Conservation (phyloP, 1,140 invertebrate species). For the Olivierus martensii region DNA sequence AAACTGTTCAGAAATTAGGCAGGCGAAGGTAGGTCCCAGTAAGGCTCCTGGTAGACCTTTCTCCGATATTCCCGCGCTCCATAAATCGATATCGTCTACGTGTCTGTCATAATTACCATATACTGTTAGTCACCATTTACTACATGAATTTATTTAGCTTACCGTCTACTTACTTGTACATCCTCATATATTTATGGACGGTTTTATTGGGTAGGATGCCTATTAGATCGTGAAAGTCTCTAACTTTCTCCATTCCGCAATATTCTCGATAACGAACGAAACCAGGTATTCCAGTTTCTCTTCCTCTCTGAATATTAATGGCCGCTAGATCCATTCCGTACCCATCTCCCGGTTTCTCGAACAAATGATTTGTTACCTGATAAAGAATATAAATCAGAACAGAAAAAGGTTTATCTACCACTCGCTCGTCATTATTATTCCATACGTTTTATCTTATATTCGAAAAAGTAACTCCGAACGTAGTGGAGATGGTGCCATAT, state of each 20-base stretch:
- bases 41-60: slow-evolving; percentile 29
- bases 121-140: neutral
- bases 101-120: slow-evolving; percentile 37
- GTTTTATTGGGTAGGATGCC: slow-evolving; percentile 82
- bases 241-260: slow-evolving; percentile 41
- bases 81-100: slow-evolving; percentile 75
- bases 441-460: too few relatives aligned
- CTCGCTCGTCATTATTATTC: too few relatives aligned
- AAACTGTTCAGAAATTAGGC: slow-evolving; percentile 47
- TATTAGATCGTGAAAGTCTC: slow-evolving; percentile 69
- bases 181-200: slow-evolving; percentile 40
- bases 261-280: slow-evolving; percentile 69
- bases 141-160: slow-evolving; percentile 9
- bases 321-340: slow-evolving; percentile 85
- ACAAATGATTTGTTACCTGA: slow-evolving; percentile 71
- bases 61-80: slow-evolving; percentile 69
- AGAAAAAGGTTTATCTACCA: too few relatives aligned
- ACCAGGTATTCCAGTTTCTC: slow-evolving; percentile 81
- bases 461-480: too few relatives aligned
- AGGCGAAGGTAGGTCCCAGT: slow-evolving; percentile 44
- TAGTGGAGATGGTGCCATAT: too few relatives aligned
- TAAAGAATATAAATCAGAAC: neutral
- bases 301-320: slow-evolving; percentile 84
- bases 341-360: slow-evolving; percentile 69
- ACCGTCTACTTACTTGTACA: slow-evolving; percentile 4